Base-by-base conservation (phyloP, 2,797 vertebrate genomes). In the Sebastes glaucus region DNA sequence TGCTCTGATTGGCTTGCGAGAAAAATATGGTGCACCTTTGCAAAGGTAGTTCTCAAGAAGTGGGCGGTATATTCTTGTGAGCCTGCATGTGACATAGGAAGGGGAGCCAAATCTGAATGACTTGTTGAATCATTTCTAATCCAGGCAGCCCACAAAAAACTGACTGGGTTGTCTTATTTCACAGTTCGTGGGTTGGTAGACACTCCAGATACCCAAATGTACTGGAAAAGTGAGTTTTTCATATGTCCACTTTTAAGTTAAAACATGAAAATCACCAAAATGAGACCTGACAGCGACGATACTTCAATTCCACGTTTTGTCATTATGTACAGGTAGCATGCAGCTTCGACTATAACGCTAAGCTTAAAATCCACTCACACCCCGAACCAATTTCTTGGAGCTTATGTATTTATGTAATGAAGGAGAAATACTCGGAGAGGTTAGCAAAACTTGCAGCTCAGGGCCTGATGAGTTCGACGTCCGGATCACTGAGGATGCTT, bases 401-500 rank as follows among this genome's bases (percentile, higher is more conserved):
- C 67, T 84, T 69, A 75, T 76, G 65, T 77, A 35, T 81, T 81
- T 81, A 52, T 78, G 69, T 71, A 81, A 78, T 71, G 82, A 80
- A 69, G 75, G 66, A 74, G 69, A 77, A 78, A 71, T 49, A 25
- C 66, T 81, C 8, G 3, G 64, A 74, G 77, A 80, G 71, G 82
- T 83, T 78, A 56, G 82, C 71, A 74, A 60, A 70, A 83, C 65
- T 66, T 25, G 66, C 61, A 57, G 74, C 82, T 84, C 53, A 42
- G 83, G 73, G 73, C 82, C 80, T 80, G 87, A 84, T 81, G 81
- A 87, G 82, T 42, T 64, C 1, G 57, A 83, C 52, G 62, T 81
- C 80, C 83, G 69, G 82, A 83, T 82, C 77, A 77, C 56, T 38
- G 85, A 88, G 81, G 85, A 80, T 77, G 83, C 75, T 76, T 77